A percentile compares a stretch with the other conserved stretches of the same genome.
Conservation (phyloP, 2,113 vertebrate species). For the Daphoenositta chrysoptera region DNA sequence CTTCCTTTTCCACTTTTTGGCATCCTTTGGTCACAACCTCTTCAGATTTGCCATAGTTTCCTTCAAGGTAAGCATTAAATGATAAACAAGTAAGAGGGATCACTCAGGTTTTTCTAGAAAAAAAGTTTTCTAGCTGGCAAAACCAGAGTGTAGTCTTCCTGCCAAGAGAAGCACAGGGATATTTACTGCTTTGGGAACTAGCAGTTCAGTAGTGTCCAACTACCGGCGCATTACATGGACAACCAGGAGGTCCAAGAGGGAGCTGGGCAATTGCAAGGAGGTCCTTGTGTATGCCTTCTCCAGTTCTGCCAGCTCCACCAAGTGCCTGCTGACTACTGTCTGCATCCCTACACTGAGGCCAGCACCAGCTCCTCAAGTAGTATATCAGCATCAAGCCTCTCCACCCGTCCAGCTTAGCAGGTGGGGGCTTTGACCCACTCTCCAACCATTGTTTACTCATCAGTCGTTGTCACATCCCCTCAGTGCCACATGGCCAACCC, state of each 20-base stretch:
- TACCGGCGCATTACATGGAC: background rate
- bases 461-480: background rate
- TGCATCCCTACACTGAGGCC: background rate
- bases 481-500: background rate
- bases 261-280: background rate
- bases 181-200: background rate
- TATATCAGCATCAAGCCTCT: background rate
- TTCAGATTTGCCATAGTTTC: conserved; percentile 83
- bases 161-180: background rate
- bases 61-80: conserved; percentile 56
- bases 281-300: background rate
- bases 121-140: background rate
- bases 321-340: background rate
- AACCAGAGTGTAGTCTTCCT: background rate
- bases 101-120: background rate
- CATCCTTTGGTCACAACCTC: conserved; percentile 61
- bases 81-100: background rate
- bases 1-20: conserved; percentile 63
- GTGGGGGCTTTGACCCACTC: background rate
- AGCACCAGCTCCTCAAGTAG: background rate
- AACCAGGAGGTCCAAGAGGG: background rate
- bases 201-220: background rate
- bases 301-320: background rate
- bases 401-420: background rate
- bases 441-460: background rate